A percentile compares a stretch with the other conserved stretches of the same genome.
These are phyloP conservation scores for Aramus guarauna DNA, from an alignment of 2,113 vertebrate species.

Conservation along the genomic window DNA sequence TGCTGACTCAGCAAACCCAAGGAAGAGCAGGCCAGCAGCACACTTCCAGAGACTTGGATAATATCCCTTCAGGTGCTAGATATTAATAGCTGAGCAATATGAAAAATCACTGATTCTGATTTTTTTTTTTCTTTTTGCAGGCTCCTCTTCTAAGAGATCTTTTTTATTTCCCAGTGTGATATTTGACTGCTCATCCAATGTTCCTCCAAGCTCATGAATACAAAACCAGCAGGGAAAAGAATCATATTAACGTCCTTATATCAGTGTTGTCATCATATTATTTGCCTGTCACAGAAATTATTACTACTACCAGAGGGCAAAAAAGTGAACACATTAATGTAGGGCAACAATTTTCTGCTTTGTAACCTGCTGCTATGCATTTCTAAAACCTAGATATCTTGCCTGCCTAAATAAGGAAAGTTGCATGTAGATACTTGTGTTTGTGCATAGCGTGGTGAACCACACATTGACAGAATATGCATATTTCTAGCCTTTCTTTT, in stretches of 20 bases:
- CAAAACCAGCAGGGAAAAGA: background rate
- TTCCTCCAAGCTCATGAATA: background rate
- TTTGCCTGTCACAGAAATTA: background rate
- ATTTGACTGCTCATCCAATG: background rate
- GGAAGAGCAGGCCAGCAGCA: background rate
- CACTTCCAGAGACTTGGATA: background rate
- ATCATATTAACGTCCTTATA: background rate
- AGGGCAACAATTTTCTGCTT: background rate
- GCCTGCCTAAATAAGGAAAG: background rate
- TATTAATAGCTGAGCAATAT: background rate
- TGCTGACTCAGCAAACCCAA: constrained; percentile 10
- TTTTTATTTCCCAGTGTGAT: background rate
- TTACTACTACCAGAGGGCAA: background rate
- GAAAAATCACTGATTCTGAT: background rate
- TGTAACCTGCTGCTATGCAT: background rate
- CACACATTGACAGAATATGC: fast-evolving
- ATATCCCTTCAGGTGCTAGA: background rate
- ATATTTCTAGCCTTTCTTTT: background rate
- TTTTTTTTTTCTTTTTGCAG: background rate
- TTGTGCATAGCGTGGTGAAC: background rate
- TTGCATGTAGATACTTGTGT: background rate
- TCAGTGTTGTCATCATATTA: background rate
- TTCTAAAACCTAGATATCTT: background rate
- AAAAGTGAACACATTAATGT: background rate
- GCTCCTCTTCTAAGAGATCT: background rate